Base-by-base conservation (phyloP, 2,888 invertebrate genomes). In the Magallana nippona region DNA sequence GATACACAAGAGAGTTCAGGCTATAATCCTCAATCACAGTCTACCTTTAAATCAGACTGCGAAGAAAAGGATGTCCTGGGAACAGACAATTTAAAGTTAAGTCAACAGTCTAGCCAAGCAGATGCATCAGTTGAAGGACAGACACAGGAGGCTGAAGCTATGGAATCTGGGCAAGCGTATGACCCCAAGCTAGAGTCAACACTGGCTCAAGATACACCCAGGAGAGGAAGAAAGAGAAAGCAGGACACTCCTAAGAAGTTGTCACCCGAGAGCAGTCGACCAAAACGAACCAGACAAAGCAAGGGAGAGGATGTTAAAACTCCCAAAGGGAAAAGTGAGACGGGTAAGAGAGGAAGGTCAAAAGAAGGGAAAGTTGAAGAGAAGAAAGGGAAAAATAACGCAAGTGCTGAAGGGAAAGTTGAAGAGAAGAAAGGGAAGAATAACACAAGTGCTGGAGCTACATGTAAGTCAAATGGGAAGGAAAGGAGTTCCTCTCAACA, bases 231-330 rank as follows among this genome's bases (percentile, higher is more conserved):
- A 15, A 87, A 87, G 60, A 84, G 91, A 77, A 91, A 91, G 82
- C 90, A 89, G 78, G 81, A 84, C 19, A 85, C 88, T 2, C 91
- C 91, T 5, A 90, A 90, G 83, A 89, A 88, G 81, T 82, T 88
- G 63, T 83, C 83, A 13, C 85, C 85, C 3, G 85, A 85, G 19
- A 83, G 79, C 58, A 79, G 71, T n/a, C 78, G 83, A 71, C 85
- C 79, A 57, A 85, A 83, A 58, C 81, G 85, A 55, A 83, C 44
- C n/a, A 60, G 85, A 79, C 56, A 79, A 10, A 22, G 57, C 17
- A 56, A 55, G 13, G 55, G 13, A 3, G 78, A 78, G n/a, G 22
- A 78, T 1, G 78, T 55, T 32, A 57, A 55, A 19, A 79, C 79
- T 13, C 57, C 79, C 11, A 11, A 10, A 55, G 57, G 71, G 15